phyloP scores from a whole-genome alignment of 2,888 invertebrate species.

The Thymelicus lineola region DNA sequence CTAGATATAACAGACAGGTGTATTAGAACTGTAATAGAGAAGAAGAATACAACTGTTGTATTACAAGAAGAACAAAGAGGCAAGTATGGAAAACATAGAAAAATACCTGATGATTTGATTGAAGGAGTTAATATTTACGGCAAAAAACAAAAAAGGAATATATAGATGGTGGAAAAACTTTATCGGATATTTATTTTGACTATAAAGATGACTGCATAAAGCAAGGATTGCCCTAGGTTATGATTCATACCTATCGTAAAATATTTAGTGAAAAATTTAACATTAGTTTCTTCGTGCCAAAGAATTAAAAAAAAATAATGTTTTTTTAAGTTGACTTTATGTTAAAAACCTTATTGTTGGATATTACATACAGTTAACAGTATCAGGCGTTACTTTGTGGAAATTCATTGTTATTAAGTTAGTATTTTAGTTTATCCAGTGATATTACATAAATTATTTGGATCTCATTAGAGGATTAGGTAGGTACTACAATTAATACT shows the following conservation, averaged over 20 bases:
- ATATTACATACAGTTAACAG: too few relatives aligned
- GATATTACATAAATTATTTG: too few relatives aligned
- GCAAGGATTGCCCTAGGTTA: conserved; percentile 27
- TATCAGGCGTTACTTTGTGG: too few relatives aligned
- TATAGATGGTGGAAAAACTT: not conserved
- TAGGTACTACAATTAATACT: too few relatives aligned
- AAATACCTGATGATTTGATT: conserved; percentile 7
- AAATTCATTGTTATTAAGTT: too few relatives aligned
- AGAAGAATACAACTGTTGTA: not conserved
- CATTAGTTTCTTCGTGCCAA: too few relatives aligned
- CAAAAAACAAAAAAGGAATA: not conserved
- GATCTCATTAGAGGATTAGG: too few relatives aligned
- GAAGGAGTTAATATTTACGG: conserved; percentile 15
- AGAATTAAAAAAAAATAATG: not conserved
- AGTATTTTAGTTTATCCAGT: too few relatives aligned
- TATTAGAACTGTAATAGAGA: too few relatives aligned
- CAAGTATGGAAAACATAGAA: conserved; percentile 1
- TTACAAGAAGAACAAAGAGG: conserved; percentile 14
- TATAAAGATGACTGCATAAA: conserved; percentile 14
- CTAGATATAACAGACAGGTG: too few relatives aligned
- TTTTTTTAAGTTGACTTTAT: too few relatives aligned
- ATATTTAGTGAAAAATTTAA: not conserved
- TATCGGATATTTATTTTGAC: not conserved
- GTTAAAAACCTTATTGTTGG: not conserved
- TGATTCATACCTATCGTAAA: not conserved